Evolutionary conservation across 2,113 vertebrate genomes (phyloP).

Genomic region (Heterochromis multidens): DNA sequence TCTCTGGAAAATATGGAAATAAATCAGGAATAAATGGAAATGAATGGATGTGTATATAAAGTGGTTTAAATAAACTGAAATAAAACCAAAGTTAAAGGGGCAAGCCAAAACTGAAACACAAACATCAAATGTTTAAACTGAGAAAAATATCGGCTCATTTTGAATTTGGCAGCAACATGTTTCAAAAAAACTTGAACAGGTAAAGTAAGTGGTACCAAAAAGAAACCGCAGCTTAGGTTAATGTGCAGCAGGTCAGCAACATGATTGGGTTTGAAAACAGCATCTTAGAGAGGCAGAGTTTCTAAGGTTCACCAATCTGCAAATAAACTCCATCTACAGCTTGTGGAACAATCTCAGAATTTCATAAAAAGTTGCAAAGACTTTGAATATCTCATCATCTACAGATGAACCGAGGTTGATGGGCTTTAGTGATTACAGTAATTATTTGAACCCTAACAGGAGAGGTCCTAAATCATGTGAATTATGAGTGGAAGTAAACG

Average conservation of each 20-base stretch:
- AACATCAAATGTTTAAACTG: too few species aligned
- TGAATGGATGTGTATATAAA: accelerated
- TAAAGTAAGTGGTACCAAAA: too few species aligned
- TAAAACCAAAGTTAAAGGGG: background rate
- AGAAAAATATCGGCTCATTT: too few species aligned
- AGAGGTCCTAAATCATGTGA: accelerated
- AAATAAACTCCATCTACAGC: background rate
- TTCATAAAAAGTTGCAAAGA: background rate
- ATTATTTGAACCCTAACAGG: background rate
- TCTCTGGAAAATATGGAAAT: background rate
- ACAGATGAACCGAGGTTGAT: background rate
- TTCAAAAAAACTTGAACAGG: background rate
- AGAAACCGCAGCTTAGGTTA: too few species aligned
- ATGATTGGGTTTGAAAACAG: accelerated
- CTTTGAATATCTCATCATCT: background rate
- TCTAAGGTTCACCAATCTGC: accelerated
- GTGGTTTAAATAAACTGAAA: accelerated
- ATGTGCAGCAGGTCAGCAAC: background rate
- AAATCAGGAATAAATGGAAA: background rate
- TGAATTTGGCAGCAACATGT: background rate
- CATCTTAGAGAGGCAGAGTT: background rate
- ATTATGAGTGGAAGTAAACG: background rate
- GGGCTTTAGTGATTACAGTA: accelerated
- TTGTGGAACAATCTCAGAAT: accelerated
- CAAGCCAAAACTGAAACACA: background rate